phyloP scores from a whole-genome alignment of 2,888 invertebrate genomes.

The Notocelia uddmanniana region DNA sequence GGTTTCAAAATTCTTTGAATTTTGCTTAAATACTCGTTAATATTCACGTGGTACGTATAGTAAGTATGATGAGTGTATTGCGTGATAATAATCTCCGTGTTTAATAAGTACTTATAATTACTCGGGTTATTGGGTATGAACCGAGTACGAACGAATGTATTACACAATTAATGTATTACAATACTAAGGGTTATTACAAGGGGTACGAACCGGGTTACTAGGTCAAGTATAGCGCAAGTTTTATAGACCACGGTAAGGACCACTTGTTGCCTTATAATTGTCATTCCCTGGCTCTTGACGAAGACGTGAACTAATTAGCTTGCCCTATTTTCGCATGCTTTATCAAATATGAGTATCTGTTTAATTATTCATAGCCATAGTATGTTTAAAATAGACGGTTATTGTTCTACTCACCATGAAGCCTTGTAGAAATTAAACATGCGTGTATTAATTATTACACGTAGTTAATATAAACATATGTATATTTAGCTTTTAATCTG shows the following conservation, averaged over 20 bases:
- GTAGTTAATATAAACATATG: too few species aligned
- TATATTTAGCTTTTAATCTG: too few species aligned
- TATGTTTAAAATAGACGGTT: neutral
- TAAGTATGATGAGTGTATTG: too few species aligned
- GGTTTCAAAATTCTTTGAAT: too few species aligned
- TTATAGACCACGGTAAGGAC: conserved; percentile 33
- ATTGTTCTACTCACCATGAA: too few species aligned
- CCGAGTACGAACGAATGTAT: neutral
- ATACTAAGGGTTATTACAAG: neutral
- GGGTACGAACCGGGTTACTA: conserved; percentile 16
- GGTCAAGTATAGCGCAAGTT: conserved; percentile 34
- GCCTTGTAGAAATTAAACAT: too few species aligned
- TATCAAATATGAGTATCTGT: neutral
- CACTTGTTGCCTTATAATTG: conserved; percentile 21
- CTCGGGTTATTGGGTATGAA: too few species aligned
- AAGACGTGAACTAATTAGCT: conserved; percentile 37
- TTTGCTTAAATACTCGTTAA: too few species aligned
- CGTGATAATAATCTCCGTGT: too few species aligned
- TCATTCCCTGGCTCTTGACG: conserved; percentile 12
- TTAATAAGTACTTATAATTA: too few species aligned
- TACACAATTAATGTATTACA: neutral
- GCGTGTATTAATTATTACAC: too few species aligned
- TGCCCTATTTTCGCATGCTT: conserved; percentile 10
- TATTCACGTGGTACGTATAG: too few species aligned
- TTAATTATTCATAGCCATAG: neutral